Evolutionary conservation across 2,113 vertebrate species (phyloP).

Genomic region (Gulo gulo): DNA sequence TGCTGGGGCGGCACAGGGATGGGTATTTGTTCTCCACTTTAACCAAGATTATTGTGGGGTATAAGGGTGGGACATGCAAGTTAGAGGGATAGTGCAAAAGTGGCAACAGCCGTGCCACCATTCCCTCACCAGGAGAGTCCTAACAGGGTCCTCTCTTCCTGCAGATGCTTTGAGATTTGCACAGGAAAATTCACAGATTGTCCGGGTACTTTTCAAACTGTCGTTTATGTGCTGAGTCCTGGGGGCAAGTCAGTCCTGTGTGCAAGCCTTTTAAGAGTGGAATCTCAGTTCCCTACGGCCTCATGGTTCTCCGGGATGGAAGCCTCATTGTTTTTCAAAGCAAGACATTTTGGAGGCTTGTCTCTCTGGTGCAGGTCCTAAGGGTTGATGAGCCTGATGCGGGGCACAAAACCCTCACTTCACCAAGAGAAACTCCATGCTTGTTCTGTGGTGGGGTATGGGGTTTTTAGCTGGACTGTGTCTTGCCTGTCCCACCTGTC

Average conservation of each 20-base stretch:
- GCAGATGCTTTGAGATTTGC: background rate
- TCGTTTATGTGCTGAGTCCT: background rate
- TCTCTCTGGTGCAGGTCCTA: background rate
- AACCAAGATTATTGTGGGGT: background rate
- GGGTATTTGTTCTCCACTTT: background rate
- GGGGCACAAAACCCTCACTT: background rate
- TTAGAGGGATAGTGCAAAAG: background rate
- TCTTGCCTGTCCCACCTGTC: background rate
- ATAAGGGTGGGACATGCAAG: background rate
- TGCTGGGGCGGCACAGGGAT: background rate
- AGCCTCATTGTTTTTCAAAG: background rate
- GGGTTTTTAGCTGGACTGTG: background rate
- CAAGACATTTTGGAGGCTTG: background rate
- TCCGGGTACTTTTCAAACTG: background rate
- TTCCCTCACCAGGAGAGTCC: background rate
- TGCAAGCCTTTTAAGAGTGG: background rate
- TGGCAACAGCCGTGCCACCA: too few relatives aligned
- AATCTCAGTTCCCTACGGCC: background rate
- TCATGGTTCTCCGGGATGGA: background rate
- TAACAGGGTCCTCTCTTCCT: background rate
- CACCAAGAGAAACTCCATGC: background rate
- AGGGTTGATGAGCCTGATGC: background rate
- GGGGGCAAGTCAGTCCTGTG: background rate
- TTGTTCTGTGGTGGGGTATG: background rate
- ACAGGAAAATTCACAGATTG: background rate